Percentiles rank a stretch among this genome's conserved stretches.
Conservation (phyloP, 1,140 invertebrate genomes). For the Stegodyphus mimosarum region DNA sequence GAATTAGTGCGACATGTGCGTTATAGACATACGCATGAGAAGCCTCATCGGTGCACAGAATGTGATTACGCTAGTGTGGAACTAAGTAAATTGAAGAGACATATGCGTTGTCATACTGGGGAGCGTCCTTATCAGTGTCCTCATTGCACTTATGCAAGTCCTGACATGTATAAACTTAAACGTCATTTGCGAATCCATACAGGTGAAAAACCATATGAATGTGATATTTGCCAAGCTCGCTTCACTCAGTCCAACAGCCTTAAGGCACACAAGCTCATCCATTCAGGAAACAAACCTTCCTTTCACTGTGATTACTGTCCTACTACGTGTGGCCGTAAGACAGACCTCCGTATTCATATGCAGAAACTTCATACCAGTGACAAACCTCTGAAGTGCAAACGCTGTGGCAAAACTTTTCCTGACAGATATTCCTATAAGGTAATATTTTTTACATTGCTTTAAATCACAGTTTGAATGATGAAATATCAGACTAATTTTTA, state of each 20-base stretch:
- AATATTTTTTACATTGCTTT: background rate
- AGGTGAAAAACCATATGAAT: slow-evolving; percentile 76
- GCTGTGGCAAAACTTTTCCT: slow-evolving; percentile 92
- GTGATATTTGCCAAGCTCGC: slow-evolving; percentile 76
- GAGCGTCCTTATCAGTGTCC: slow-evolving; percentile 89
- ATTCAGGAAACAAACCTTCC: slow-evolving; percentile 93
- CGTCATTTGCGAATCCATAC: slow-evolving; percentile 75
- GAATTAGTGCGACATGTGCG: slow-evolving; percentile 93
- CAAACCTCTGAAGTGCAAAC: slow-evolving; percentile 89
- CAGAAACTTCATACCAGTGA: slow-evolving; percentile 96
- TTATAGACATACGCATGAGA: slow-evolving; percentile 89
- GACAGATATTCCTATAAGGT: slow-evolving; percentile 77
- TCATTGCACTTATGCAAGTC: slow-evolving; percentile 97
- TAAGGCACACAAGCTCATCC: slow-evolving; percentile 93
- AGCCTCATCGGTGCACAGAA: slow-evolving; percentile 93
- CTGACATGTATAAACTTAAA: slow-evolving; percentile 96
- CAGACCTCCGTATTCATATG: slow-evolving; percentile 94
- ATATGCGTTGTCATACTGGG: slow-evolving; percentile 93
- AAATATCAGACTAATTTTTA: background rate
- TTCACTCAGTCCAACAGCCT: slow-evolving; percentile 97
- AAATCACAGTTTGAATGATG: background rate
- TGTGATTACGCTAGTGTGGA: slow-evolving; percentile 96
- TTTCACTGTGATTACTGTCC: slow-evolving; percentile 96
- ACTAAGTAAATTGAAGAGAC: slow-evolving; percentile 89
- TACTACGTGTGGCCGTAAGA: slow-evolving; percentile 95